Evolutionary conservation across 2,888 invertebrate genomes (phyloP).

Genomic region (Stenoptilia bipunctidactyla): DNA sequence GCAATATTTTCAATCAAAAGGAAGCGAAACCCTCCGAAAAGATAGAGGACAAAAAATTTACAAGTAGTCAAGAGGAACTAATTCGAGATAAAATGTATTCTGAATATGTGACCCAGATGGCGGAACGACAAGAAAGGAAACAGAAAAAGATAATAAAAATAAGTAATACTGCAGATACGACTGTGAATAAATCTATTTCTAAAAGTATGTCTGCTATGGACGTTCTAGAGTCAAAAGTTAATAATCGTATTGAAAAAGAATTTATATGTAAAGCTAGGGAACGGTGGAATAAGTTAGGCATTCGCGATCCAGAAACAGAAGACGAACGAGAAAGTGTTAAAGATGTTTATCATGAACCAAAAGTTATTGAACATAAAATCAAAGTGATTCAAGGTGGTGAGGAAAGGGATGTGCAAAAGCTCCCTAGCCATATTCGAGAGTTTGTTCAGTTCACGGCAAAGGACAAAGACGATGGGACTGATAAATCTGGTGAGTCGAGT

Average conservation of each 20-base stretch:
- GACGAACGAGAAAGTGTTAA: conserved; percentile 57
- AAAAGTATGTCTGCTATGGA: conserved; percentile 50
- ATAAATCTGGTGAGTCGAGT: conserved; percentile 57
- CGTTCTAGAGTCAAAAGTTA: conserved; percentile 44
- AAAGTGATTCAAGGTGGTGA: conserved; percentile 77
- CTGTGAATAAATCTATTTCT: conserved; percentile 28
- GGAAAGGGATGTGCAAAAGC: conserved; percentile 72
- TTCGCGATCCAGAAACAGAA: conserved; percentile 76
- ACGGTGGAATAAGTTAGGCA: conserved; percentile 77
- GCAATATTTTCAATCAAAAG: not conserved
- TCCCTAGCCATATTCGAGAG: conserved; percentile 85
- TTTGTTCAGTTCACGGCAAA: conserved; percentile 76
- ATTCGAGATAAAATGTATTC: conserved; percentile 87
- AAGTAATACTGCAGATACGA: conserved; percentile 61
- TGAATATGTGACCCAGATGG: conserved; percentile 84
- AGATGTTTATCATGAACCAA: conserved; percentile 47
- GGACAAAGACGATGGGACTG: conserved; percentile 67
- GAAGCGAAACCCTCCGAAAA: not conserved
- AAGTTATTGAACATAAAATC: conserved; percentile 57
- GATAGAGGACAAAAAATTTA: not conserved
- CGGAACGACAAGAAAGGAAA: conserved; percentile 82
- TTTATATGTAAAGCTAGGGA: conserved; percentile 83
- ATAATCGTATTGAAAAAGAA: conserved; percentile 77
- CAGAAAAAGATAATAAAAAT: conserved; percentile 86
- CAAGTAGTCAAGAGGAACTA: conserved; percentile 79